These are phyloP conservation scores for Tringa solitaria DNA, from an alignment of 2,113 vertebrate species.

Conservation along the genomic window DNA sequence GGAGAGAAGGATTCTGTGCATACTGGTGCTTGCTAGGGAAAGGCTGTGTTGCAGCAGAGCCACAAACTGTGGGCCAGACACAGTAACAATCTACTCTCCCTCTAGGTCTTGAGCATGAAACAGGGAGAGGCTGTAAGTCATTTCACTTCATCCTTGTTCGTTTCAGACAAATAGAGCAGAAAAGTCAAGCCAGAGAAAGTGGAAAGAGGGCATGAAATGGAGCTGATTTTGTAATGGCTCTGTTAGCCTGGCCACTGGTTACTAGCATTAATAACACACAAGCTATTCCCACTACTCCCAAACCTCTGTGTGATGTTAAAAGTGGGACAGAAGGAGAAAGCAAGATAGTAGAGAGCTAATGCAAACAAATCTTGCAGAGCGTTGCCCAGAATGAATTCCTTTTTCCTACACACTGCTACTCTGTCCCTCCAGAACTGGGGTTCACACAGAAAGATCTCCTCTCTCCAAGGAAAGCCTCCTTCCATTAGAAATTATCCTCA, in stretches of 20 bases:
- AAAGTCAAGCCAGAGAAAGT: constrained; percentile 42
- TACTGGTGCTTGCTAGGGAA: neutral
- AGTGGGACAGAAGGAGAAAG: neutral
- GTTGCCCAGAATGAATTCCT: neutral
- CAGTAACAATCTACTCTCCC: neutral
- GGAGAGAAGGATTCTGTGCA: neutral
- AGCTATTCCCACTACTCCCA: neutral
- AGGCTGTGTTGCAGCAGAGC: neutral
- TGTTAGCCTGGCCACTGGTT: neutral
- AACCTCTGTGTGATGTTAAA: neutral
- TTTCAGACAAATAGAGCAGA: constrained; percentile 72
- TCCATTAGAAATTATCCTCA: neutral
- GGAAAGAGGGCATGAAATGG: constrained; percentile 64
- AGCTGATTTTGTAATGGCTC: constrained; percentile 23
- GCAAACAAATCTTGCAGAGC: neutral
- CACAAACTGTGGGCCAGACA: neutral
- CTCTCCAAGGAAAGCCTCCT: neutral
- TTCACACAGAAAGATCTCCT: neutral
- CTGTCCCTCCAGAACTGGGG: neutral
- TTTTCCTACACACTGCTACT: neutral
- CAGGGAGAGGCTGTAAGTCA: neutral
- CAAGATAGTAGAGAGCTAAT: neutral
- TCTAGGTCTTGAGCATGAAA: neutral
- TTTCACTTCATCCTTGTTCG: constrained; percentile 57
- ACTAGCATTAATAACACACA: neutral